Evolutionary conservation across 2,797 vertebrate genomes (phyloP), one percentile per base, ranked within the genome.

Genomic region (Miichthys miiuy): DNA sequence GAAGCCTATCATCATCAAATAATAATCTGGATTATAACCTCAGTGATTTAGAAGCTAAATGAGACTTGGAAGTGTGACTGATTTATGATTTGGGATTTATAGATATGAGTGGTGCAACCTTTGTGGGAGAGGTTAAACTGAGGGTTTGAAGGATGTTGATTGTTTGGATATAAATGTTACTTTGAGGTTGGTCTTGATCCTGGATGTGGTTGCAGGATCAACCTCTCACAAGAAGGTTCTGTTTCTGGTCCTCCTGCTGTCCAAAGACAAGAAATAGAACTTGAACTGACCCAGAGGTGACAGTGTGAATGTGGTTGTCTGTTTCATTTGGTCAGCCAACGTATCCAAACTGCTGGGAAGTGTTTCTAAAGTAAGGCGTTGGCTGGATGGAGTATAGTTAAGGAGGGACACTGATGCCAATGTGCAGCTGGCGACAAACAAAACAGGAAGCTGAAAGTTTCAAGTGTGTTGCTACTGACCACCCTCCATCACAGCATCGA

Each of bases 21-120:
- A 75, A 78, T 86, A 64, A 47, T 69, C 30, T 42, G 72, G 75
- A 81, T 88, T 84, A 82, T 27, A 55, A 65, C 54, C 8, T 9
- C 34, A 38, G 34, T 38, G 34, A 38, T 38, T 38, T 38, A 38
- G 8, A 38, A 38, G 34, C 34, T 38, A 38, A 38, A 38, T 38
- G 34, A 38, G 34, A 9, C 34, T 38, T 38, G 34, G 34, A 38
- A 9, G 34, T 38, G 34, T 38, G 34, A 38, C 34, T 8, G 47
- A 65, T 58, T 65, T 23, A 10, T 62, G 50, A 51, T 13, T 51
- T 20, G 18, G 17, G 38, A 67, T 73, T 71, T 51, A 46, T 61
- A 10, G 17, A 23, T 44, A 20, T 27, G 64, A 50, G 58, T 27
- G 16, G 17, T 34, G 51, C 21, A 41, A 5, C 52, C 23, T 54